Evolutionary conservation across 2,113 vertebrate species (phyloP).

Genomic region (Corythaixoides concolor): DNA sequence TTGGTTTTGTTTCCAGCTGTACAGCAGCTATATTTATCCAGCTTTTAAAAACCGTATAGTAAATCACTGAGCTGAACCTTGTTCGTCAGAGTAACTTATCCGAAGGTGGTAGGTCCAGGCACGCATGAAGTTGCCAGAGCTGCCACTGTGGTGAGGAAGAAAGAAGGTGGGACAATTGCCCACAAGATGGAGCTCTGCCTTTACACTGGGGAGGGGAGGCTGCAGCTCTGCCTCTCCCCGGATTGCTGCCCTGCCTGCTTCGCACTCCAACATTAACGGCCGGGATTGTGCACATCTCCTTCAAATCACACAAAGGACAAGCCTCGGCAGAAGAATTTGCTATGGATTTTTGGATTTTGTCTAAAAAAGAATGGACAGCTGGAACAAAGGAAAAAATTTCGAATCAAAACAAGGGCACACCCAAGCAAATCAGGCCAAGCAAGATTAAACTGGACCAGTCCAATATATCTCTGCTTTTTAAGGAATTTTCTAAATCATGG

Average conservation of each 20-base stretch:
- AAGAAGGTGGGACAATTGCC: neutral
- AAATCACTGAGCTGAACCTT: neutral
- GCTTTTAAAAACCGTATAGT: neutral
- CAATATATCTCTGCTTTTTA: neutral
- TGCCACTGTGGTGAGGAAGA: neutral
- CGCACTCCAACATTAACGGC: fast-evolving
- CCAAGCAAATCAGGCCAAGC: neutral
- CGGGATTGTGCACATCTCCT: neutral
- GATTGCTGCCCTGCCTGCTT: neutral
- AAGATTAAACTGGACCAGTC: neutral
- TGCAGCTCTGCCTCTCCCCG: neutral
- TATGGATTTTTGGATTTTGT: neutral
- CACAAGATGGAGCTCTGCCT: constrained; percentile 67
- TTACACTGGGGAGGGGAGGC: neutral
- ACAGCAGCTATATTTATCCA: neutral
- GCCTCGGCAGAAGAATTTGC: neutral
- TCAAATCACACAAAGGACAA: neutral
- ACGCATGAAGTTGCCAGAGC: fast-evolving
- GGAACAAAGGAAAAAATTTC: neutral
- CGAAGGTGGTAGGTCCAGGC: neutral
- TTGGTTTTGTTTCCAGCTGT: neutral
- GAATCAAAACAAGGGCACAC: neutral
- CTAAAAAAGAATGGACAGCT: neutral
- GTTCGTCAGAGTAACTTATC: neutral
- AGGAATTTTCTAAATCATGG: neutral